Evolutionary conservation across 2,888 invertebrate genomes (phyloP).

Genomic region (Scaptomyza parva): DNA sequence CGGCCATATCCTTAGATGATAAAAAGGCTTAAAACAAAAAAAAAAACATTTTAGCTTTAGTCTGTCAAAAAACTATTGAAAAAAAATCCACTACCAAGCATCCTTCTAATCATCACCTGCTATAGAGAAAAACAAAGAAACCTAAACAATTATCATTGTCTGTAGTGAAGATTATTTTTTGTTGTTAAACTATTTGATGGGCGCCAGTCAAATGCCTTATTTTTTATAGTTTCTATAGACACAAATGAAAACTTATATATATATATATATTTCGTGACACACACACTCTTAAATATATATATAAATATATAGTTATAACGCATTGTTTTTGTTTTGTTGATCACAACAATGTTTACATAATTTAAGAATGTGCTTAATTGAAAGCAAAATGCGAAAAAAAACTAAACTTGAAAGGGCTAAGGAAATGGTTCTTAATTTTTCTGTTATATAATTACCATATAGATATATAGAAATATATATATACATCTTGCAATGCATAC

Average conservation of each 20-base stretch:
- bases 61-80: constrained; percentile 29
- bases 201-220: constrained; percentile 39
- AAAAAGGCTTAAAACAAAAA: constrained; percentile 37
- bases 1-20: constrained; percentile 47
- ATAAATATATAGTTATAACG: constrained; percentile 32
- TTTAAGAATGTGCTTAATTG: constrained; percentile 51
- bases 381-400: constrained; percentile 31
- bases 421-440: constrained; percentile 61
- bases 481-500: constrained; percentile 32
- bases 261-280: constrained; percentile 10
- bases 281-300: constrained; percentile 7
- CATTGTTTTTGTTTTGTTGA: constrained; percentile 59
- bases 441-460: constrained; percentile 73
- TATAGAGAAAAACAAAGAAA: constrained; percentile 21
- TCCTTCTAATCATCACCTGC: constrained; percentile 48
- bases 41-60: constrained; percentile 64
- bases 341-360: constrained; percentile 48
- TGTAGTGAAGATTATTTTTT: constrained; percentile 32
- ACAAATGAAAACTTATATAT: constrained; percentile 27
- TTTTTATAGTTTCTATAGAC: constrained; percentile 71
- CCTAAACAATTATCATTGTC: constrained; percentile 28
- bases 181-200: constrained; percentile 62
- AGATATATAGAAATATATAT: constrained; percentile 57
- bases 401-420: constrained; percentile 20
- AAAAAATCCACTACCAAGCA: constrained; percentile 48